These are phyloP conservation scores for Conger conger DNA, from an alignment of 2,113 vertebrate species.

Conservation along the genomic window DNA sequence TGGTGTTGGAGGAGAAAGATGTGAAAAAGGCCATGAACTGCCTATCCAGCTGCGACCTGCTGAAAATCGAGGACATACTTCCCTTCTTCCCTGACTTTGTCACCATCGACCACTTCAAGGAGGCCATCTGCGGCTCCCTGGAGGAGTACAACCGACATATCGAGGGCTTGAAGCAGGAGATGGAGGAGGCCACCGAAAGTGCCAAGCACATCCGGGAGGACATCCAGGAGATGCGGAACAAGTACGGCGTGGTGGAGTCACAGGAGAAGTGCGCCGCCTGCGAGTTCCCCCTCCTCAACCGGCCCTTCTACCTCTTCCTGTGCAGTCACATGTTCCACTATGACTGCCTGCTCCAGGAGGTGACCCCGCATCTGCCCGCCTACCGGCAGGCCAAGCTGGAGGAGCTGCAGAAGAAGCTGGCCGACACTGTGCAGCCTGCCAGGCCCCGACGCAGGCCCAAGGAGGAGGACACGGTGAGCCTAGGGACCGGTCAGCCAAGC, in stretches of 20 bases:
- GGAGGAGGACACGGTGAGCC: slow-evolving; percentile 70
- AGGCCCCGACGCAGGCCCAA: slow-evolving; percentile 78
- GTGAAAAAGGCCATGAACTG: slow-evolving; percentile 99
- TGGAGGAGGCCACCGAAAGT: slow-evolving; percentile 96
- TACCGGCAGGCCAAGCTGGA: slow-evolving; percentile 87
- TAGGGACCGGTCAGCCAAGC: slow-evolving; percentile 79
- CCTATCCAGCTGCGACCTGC: slow-evolving; percentile 90
- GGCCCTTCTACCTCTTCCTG: slow-evolving; percentile 93
- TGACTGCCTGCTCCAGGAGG: slow-evolving; percentile 91
- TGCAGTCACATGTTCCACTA: slow-evolving; percentile 98
- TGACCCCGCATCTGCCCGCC: slow-evolving; percentile 80
- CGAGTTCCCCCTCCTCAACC: slow-evolving; percentile 92
- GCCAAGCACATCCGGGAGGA: slow-evolving; percentile 93
- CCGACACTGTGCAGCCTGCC: slow-evolving; percentile 71
- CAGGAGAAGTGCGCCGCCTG: slow-evolving; percentile 96
- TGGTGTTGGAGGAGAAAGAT: slow-evolving; percentile 97
- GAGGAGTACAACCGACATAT: slow-evolving; percentile 96
- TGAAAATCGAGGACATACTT: slow-evolving; percentile 96
- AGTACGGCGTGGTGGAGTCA: slow-evolving; percentile 92
- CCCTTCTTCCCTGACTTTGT: slow-evolving; percentile 98
- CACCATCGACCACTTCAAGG: slow-evolving; percentile 98
- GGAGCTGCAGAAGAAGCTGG: slow-evolving; percentile 91
- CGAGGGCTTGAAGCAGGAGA: slow-evolving; percentile 94
- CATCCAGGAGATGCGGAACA: slow-evolving; percentile 96
- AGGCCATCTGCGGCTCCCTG: slow-evolving; percentile 92